Evolutionary conservation across 2,113 vertebrate species (phyloP), one percentile per base, ranked within the genome.

Genomic region (Cavia aperea): DNA sequence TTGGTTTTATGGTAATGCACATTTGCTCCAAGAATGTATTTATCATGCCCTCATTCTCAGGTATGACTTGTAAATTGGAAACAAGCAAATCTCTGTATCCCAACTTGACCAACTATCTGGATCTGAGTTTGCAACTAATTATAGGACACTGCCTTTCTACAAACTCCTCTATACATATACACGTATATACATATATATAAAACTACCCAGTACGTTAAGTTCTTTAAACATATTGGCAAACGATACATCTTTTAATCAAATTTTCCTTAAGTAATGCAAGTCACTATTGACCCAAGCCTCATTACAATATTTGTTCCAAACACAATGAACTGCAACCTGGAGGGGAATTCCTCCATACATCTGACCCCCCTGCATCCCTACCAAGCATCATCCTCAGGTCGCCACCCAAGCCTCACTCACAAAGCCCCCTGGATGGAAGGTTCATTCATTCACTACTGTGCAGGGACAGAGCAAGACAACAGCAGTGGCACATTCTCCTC

Each of bases 261-360:
- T 83, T 90, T 91, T 90, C 73, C 75, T 93, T 88, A 93, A 90
- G 89, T 92, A 77, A 92, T 39, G 39, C 54, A 56, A 12, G 54
- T 2, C 49, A 36, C 49, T 33, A 11, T 33, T 19, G 31, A 79
- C 51, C 77, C 15, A 54, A 51, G 36, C 31, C 56, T 54, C 15
- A 51, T 36, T 79, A 51, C 8, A 49, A 29, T 3, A 31, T 26
- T 49, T 31, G 7, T 31, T 51, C 26, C 46, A 51, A 75, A 77
- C 70, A 51, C 26, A 49, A 18, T 49, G 26, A 49, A 31, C 7
- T 77, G 73, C 15, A 77, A 77, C 14, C 14, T 51, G 46, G 26
- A 77, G n/a, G 19, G 70, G 73, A 79, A 56, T 56, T 21, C 43
- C 46, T 51, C 46, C 73, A 31, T 9, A 51, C 13, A 8, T 51